phyloP scores from a whole-genome alignment of 2,797 vertebrate genomes.

The Syngnathus rostellatus region DNA sequence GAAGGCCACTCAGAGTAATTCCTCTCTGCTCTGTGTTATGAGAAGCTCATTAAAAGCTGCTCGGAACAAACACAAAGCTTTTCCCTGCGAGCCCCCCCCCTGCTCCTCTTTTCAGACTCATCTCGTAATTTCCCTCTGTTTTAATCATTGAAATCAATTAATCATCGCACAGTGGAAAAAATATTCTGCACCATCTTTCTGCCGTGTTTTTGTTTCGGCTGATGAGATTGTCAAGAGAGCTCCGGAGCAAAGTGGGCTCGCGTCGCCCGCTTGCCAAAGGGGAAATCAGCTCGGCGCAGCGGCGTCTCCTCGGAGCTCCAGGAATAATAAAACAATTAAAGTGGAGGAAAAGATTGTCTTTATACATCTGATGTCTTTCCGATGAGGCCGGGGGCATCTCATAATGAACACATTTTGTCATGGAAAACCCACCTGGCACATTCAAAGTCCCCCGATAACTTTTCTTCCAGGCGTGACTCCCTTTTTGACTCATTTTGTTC shows the following conservation, averaged over 20 bases:
- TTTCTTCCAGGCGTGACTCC: not conserved
- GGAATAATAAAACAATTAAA: constrained; percentile 96
- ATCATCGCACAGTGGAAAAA: constrained; percentile 96
- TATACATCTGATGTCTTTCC: constrained; percentile 85
- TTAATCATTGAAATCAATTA: constrained; percentile 99
- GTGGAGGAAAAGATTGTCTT: constrained; percentile 84
- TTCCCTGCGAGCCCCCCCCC: constrained; percentile 86
- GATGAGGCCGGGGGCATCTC: constrained; percentile 64
- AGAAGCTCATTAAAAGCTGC: constrained; percentile 97
- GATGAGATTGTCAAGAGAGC: constrained; percentile 72
- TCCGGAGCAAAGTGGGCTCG: constrained; percentile 81
- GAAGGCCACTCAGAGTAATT: constrained; percentile 74
- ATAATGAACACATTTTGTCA: constrained; percentile 69
- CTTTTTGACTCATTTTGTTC: not conserved
- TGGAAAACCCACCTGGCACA: constrained; percentile 49
- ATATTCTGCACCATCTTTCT: constrained; percentile 85
- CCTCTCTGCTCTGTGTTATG: constrained; percentile 88
- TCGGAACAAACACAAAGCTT: constrained; percentile 97
- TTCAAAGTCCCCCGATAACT: not conserved
- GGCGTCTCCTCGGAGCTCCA: constrained; percentile 74
- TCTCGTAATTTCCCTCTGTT: constrained; percentile 90
- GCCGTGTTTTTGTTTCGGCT: constrained; percentile 64
- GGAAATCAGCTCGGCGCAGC: constrained; percentile 84
- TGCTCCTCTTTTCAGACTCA: constrained; percentile 85
- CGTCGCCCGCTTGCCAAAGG: constrained; percentile 78